Evolutionary conservation across 2,113 vertebrate genomes (phyloP), one percentile per base, ranked within the genome.

Genomic region (Etheostoma spectabile): DNA sequence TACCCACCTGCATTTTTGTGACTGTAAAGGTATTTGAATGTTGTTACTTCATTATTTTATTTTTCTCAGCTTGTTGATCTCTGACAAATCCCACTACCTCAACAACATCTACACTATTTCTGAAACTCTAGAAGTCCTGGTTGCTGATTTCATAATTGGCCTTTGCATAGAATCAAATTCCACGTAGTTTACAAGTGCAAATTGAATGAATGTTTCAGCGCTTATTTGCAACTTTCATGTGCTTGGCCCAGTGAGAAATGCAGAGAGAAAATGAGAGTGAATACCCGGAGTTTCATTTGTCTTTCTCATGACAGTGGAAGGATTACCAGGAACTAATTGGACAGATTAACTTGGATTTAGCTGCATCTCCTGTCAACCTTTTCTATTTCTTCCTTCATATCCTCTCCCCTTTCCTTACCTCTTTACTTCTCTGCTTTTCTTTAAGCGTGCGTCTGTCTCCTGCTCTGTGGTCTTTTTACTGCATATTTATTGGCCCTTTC

Each of bases 261-360:
- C 56, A 52, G 66, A 74, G 76, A 74, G 66, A 81, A 71, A 72
- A 69, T 60, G 70, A 59, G 52, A 35, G 16, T 78, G 70, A 84
- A 80, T 76, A 74, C 64, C 55, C 19, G 14, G 45, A 74, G 86
- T 88, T 81, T 89, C 83, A 84, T 89, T 88, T 80, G 85, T 89
- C 88, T 79, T 91, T 63, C 88, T 87, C 81, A 51, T 92, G 91
- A 90, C 90, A 92, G 90, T 85, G 73, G 79, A 75, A 74, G 93
- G 91, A 93, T 94, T 93, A 94, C 79, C 77, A 71, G 80, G 85
- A 90, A 92, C 89, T 92, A 94, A 94, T 92, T 93, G 93, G 88
- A 88, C 82, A 91, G 90, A 94, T 94, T 93, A 94, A 88, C 88
- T 85, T 84, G 88, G 88, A 87, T 93, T 93, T 89, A 80, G 83